Base-by-base conservation (phyloP, 1,140 invertebrate genomes). In the Ceratosolen fusciceps region DNA sequence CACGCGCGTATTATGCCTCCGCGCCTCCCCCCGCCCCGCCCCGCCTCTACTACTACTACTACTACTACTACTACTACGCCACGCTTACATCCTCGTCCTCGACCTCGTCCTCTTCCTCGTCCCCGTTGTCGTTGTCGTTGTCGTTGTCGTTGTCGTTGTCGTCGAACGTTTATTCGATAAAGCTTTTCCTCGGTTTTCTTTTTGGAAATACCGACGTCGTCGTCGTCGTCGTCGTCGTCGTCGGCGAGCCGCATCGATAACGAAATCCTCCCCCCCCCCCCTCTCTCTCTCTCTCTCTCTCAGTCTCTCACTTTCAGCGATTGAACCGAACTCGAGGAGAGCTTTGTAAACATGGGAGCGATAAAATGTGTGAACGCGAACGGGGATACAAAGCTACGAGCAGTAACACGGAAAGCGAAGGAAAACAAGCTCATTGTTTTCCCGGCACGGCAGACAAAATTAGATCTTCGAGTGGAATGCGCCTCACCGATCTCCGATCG, bases 371-470 rank as follows among this genome's bases (percentile, higher is more conserved):
- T 9, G 60, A 65, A 10, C 4, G 10, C 34, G n/a, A n/a, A 37
- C 16, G 19, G n/a, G 31, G n/a, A 37, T 65, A 37, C 37, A 65
- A 65, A 65, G 60, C 37, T 65, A 37, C 31, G n/a, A 37, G 31
- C n/a, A 1, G 19, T 37, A 65, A 65, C 37, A 10, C 16, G 60
- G 37, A 65, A 65, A 34, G 29, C 21, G 58, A 34, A 31, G 21
- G 58, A 62, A 62, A 62, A 37, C 31, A 65, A 65, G 37, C 19
- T 65, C 10, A n/a, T 65, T 37, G 1, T n/a, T 65, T 65, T 65
- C 19, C 31, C 60, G 10, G n/a, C 60, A 12, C 8, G 60, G 5
- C n/a, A n/a, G 16, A 37, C 31, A n/a, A 37, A 65, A n/a, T 37
- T 65, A 37, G 31, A 65, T 37, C 37, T 65, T n/a, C 34, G n/a